Evolutionary conservation across 2,797 vertebrate species (phyloP).

Genomic region (Chloroceryle amazona): DNA sequence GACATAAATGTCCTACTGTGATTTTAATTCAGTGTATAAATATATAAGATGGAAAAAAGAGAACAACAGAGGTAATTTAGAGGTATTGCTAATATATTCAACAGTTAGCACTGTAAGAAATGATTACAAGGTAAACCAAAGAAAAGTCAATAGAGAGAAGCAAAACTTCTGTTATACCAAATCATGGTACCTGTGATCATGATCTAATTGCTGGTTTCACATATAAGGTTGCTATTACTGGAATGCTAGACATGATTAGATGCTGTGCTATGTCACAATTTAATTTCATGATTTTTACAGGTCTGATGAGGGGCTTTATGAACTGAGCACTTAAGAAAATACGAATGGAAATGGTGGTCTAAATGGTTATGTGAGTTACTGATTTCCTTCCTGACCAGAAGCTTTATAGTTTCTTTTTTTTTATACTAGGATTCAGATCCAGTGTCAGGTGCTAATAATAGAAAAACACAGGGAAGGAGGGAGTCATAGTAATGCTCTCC

Average conservation of each 20-base stretch:
- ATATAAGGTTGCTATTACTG: not conserved
- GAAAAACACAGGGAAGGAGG: not conserved
- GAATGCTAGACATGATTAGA: not conserved
- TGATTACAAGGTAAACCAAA: not conserved
- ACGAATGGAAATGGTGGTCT: not conserved
- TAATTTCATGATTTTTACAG: not conserved
- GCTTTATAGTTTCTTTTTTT: not conserved
- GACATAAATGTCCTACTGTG: constrained; percentile 31
- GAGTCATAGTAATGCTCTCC: not conserved
- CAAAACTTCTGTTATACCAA: not conserved
- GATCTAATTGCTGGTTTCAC: not conserved
- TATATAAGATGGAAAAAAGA: not conserved
- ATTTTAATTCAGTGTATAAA: constrained; percentile 67
- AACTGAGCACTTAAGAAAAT: not conserved
- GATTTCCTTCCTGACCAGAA: not conserved
- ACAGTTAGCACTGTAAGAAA: not conserved
- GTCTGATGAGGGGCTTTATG: not conserved
- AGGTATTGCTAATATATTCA: constrained; percentile 25
- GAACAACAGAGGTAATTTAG: constrained; percentile 13
- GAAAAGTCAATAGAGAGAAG: not conserved
- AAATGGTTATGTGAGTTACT: not conserved
- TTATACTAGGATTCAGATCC: not conserved
- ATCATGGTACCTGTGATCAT: not conserved
- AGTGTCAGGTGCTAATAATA: not conserved
- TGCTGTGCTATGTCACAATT: not conserved